Evolutionary conservation across 2,888 invertebrate species (phyloP), one percentile per base, ranked within the genome.

Genomic region (Ophion ellenae): DNA sequence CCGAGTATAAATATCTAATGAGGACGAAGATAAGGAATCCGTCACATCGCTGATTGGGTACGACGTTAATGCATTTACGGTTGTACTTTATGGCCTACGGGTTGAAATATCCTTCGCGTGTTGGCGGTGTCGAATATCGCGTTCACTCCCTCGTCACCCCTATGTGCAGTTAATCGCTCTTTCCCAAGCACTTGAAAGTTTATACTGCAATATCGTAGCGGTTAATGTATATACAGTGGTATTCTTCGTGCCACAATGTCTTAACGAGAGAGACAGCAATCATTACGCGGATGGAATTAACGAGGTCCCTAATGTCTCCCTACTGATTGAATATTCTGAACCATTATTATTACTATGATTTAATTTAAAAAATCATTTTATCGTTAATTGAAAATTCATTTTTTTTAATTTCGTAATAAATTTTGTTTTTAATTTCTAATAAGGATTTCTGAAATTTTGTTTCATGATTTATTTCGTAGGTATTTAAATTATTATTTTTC

Each of bases 11-110:
- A 74, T 74, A 64, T 74, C 61, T 74, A 28, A 70, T 45, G 45
- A 69, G 20, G n/a, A 53, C 14, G 28, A 75, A 64, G 57, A 45
- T 76, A 57, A 47, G 67, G 32, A 70, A 79, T 79, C 61, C 70
- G 78, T 79, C 78, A 70, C 20, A 59, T 66, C 69, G 59, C 76
- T 80, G 66, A 64, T 63, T 63, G 57, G 73, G 17, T 69, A 73
- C 78, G 83, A 70, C 76, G 86, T 67, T 81, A 81, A 83, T 81
- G 87, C 81, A 87, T 87, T 85, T 85, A 82, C 61, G 69, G 63
- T 81, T 64, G 81, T 81, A 86, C 86, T 83, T 53, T 53, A 53
- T 53, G 87, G 81, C 85, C 71, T 76, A 83, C 61, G 69, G 81
- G 79, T 80, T 61, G 83, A 69, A 78, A 53, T 57, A 78, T n/a